phyloP scores from a whole-genome alignment of 2,113 vertebrate genomes.

The Crocuta crocuta region DNA sequence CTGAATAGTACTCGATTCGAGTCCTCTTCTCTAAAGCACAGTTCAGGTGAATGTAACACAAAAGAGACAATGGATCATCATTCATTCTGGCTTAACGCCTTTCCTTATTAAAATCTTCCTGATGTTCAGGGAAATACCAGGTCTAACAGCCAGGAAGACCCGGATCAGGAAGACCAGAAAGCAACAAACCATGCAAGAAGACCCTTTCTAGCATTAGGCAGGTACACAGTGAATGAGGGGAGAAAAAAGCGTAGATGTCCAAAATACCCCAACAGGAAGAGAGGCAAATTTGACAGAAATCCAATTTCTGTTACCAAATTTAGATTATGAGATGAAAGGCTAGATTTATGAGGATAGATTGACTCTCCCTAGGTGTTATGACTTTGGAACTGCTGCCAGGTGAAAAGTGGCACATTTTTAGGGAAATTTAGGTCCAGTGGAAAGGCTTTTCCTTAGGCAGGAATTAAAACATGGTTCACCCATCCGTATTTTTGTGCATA shows the following conservation, averaged over 20 bases:
- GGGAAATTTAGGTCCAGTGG: neutral
- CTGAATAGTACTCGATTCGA: neutral
- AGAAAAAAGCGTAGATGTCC: neutral
- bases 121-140: neutral
- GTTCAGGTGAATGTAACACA: neutral
- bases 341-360: conserved; percentile 6
- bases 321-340: conserved; percentile 43
- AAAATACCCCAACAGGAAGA: neutral
- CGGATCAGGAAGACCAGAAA: fast-evolving
- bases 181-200: too few relatives aligned
- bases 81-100: neutral
- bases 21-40: neutral
- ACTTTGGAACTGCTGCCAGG: neutral
- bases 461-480: neutral
- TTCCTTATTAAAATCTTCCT: neutral
- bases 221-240: fast-evolving
- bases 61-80: neutral
- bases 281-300: conserved; percentile 47
- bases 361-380: neutral
- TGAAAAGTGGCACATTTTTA: neutral
- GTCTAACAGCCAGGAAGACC: neutral
- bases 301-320: conserved; percentile 37
- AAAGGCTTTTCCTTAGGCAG: neutral
- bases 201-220: fast-evolving
- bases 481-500: neutral